These are phyloP conservation scores for Chymomyza costata DNA, from an alignment of 1,140 invertebrate species.

Conservation along the genomic window DNA sequence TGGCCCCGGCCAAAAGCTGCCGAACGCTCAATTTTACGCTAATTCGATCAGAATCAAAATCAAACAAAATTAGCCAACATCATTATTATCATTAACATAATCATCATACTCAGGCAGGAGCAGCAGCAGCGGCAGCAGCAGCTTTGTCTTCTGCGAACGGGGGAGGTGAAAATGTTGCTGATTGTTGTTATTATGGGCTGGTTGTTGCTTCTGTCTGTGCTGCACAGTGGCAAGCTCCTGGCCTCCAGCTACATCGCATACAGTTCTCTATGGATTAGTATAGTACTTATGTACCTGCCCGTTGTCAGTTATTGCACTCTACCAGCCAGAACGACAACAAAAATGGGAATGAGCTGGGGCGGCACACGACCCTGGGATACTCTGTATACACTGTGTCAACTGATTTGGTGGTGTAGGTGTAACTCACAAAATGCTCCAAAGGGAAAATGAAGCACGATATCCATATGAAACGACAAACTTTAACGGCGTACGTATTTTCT, in stretches of 20 bases:
- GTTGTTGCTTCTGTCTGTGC: constrained; percentile 18
- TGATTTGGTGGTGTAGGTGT: too few relatives aligned
- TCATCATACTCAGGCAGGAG: constrained; percentile 9
- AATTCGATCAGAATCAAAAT: constrained; percentile 68
- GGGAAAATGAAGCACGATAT: too few relatives aligned
- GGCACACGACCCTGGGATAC: too few relatives aligned
- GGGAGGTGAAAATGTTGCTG: constrained; percentile 52
- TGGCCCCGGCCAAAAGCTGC: constrained; percentile 41
- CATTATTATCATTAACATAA: constrained; percentile 19
- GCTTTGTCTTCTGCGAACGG: background rate
- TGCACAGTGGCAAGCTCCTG: constrained; percentile 8
- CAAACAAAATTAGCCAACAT: constrained; percentile 60
- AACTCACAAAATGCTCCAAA: too few relatives aligned
- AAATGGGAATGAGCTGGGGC: too few relatives aligned
- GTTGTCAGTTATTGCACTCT: too few relatives aligned
- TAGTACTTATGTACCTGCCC: constrained; percentile 31
- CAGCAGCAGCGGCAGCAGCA: constrained; percentile 10
- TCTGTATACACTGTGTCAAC: too few relatives aligned
- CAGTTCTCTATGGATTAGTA: constrained; percentile 17
- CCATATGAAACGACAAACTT: too few relatives aligned
- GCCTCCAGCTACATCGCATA: constrained; percentile 1
- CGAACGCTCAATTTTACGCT: constrained; percentile 67
- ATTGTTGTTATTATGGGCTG: constrained; percentile 60
- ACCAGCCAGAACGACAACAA: too few relatives aligned
- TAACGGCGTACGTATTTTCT: too few relatives aligned